Conservation (phyloP, 1,140 invertebrate species). For the Brachionus asplanchnoidis region DNA sequence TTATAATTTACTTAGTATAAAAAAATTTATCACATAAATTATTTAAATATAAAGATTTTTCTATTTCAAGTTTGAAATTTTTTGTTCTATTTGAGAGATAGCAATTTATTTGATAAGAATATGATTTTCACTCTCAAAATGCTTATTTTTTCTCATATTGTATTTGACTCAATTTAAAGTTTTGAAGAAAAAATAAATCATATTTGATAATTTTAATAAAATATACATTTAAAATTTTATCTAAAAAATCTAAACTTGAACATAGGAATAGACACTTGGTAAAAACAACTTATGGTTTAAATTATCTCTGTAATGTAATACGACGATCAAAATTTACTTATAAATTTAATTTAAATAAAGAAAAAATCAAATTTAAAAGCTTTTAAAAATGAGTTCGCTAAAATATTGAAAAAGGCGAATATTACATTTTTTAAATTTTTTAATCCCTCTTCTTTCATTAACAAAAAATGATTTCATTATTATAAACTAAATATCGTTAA, state of each 20-base stretch:
- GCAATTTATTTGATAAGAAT: too few species aligned
- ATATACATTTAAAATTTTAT: not conserved
- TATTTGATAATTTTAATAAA: not conserved
- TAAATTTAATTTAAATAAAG: not conserved
- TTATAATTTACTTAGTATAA: too few species aligned
- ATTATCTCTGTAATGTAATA: not conserved
- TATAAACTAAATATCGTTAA: too few species aligned
- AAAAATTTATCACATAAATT: not conserved
- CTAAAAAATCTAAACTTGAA: not conserved
- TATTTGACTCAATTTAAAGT: not conserved
- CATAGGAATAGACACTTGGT: not conserved
- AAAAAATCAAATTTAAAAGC: not conserved
- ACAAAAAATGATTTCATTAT: too few species aligned
- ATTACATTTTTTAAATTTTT: too few species aligned
- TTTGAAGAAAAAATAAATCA: not conserved
- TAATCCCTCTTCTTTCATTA: too few species aligned
- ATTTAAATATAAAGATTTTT: not conserved
- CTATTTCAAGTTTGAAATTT: not conserved
- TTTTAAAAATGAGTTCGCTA: constrained; percentile 25
- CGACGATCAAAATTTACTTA: not conserved
- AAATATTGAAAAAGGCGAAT: too few species aligned
- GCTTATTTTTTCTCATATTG: too few species aligned
- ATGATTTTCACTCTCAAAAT: too few species aligned
- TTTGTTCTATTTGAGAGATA: not conserved
- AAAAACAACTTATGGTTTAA: not conserved